A percentile compares a stretch with the other conserved stretches of the same genome.
These are phyloP conservation scores for Nomada ruficornis DNA, from an alignment of 2,888 invertebrate species.

Conservation along the genomic window DNA sequence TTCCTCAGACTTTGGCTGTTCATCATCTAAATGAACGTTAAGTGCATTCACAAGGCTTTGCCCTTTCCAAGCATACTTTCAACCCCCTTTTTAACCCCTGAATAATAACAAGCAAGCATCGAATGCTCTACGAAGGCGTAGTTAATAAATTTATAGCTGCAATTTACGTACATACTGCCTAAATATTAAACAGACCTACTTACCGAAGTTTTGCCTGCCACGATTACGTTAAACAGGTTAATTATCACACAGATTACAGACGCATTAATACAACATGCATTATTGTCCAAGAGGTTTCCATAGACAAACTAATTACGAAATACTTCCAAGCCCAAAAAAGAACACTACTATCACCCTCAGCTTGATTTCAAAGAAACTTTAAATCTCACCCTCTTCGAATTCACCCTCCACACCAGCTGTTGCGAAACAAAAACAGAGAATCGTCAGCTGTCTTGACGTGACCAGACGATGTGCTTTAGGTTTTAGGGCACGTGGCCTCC, in stretches of 20 bases:
- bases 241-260: background rate
- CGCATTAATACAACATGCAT: background rate
- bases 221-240: background rate
- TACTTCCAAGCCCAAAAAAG: no score
- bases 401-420: background rate
- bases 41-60: constrained; percentile 20
- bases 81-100: background rate
- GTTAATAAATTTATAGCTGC: background rate
- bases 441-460: background rate
- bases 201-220: no score
- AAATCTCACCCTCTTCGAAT: no score
- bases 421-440: background rate
- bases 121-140: background rate
- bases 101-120: background rate
- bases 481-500: constrained; percentile 54
- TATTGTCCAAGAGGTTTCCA: no score
- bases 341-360: no score
- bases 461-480: constrained; percentile 26
- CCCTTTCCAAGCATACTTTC: background rate
- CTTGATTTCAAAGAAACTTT: no score
- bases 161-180: background rate
- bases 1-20: constrained; percentile 29
- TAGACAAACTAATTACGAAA: no score
- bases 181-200: background rate
- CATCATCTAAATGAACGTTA: constrained; percentile 39